These are phyloP conservation scores for Acanthurus lineatus DNA, from an alignment of 2,797 vertebrate genomes.

Conservation along the genomic window DNA sequence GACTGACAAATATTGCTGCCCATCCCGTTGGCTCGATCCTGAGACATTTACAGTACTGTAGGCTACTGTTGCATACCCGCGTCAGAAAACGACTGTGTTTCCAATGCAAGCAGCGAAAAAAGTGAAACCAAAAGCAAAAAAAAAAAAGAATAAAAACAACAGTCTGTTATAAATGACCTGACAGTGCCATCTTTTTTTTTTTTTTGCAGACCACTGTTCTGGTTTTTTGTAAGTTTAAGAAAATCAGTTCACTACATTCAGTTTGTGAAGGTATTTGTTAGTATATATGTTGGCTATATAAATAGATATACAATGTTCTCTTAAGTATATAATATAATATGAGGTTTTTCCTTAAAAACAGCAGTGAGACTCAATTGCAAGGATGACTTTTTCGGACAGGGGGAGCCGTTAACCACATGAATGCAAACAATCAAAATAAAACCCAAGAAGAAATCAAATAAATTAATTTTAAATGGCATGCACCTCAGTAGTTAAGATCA, in stretches of 20 bases:
- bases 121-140: constrained; percentile 45
- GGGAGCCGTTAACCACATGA: constrained; percentile 80
- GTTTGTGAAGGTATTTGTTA: constrained; percentile 41
- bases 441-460: constrained; percentile 65
- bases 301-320: constrained; percentile 50
- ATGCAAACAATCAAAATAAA: constrained; percentile 56
- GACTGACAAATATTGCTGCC: constrained; percentile 85
- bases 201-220: constrained; percentile 37
- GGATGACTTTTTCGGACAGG: constrained; percentile 80
- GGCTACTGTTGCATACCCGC: constrained; percentile 78
- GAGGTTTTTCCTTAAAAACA: constrained; percentile 53
- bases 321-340: constrained; percentile 47
- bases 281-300: constrained; percentile 55
- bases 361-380: constrained; percentile 67
- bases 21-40: constrained; percentile 81
- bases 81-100: constrained; percentile 52
- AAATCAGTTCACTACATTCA: constrained; percentile 80
- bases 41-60: constrained; percentile 85
- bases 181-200: constrained; percentile 41
- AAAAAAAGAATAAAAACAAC: constrained; percentile 59
- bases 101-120: constrained; percentile 64
- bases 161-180: constrained; percentile 63
- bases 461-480: constrained; percentile 82
- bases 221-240: constrained; percentile 38
- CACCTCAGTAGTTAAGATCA: constrained; percentile 75